Conservation (phyloP, 2,113 vertebrate species). For the Stercorarius parasiticus region DNA sequence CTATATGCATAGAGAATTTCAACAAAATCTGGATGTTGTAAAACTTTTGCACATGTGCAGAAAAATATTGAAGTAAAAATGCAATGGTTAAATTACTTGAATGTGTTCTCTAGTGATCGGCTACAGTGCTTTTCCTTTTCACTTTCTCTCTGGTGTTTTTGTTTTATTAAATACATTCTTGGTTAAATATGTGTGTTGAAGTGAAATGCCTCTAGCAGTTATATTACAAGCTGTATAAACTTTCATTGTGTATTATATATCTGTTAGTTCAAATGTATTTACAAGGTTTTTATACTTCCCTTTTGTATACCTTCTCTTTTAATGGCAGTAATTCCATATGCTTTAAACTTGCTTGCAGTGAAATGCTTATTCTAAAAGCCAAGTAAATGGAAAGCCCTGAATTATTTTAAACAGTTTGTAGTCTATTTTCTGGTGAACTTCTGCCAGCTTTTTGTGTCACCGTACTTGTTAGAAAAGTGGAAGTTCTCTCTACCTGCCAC, state of each 20-base stretch:
- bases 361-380: not conserved
- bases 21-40: not conserved
- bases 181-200: not conserved
- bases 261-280: not conserved
- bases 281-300: not conserved
- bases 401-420: not conserved
- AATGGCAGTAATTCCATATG: not conserved
- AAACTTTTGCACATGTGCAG: not conserved
- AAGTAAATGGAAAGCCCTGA: not conserved
- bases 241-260: not conserved
- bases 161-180: not conserved
- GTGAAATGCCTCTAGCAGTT: not conserved
- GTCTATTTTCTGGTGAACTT: not conserved
- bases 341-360: not conserved
- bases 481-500: not conserved
- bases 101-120: not conserved
- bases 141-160: not conserved
- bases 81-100: not conserved
- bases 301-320: not conserved
- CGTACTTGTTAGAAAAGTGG: not conserved
- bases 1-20: not conserved
- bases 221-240: not conserved
- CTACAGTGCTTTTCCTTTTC: not conserved
- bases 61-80: not conserved
- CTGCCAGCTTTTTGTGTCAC: not conserved